Conservation (phyloP, 1,140 invertebrate genomes). For the Eubasilissa regina region DNA sequence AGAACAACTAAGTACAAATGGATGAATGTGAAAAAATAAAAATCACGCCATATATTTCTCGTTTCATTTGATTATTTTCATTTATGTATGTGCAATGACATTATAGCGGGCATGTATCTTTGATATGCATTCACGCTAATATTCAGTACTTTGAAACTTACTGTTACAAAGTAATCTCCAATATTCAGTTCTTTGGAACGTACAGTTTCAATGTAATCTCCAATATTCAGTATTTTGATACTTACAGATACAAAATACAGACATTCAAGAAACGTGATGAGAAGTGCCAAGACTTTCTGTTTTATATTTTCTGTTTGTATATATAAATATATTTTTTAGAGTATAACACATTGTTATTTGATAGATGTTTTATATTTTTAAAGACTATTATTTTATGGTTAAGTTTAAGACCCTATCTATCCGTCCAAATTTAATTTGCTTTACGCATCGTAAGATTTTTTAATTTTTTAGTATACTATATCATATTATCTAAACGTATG, state of each 20-base stretch:
- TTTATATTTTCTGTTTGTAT: slow-evolving; percentile 54
- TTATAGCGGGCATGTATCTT: too few relatives aligned
- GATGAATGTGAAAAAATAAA: too few relatives aligned
- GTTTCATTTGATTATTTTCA: too few relatives aligned
- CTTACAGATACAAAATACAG: background rate
- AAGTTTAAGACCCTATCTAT: slow-evolving; percentile 18
- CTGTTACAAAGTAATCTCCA: background rate
- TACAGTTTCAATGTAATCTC: background rate
- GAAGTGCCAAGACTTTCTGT: slow-evolving; percentile 58
- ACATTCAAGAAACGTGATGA: slow-evolving; percentile 57
- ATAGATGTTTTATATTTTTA: slow-evolving; percentile 44
- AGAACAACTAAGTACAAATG: too few relatives aligned
- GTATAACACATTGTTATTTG: slow-evolving; percentile 1
- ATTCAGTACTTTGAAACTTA: slow-evolving; percentile 2
- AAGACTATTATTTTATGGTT: background rate
- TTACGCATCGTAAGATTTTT: background rate
- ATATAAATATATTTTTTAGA: slow-evolving; percentile 46
- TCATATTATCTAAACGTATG: background rate
- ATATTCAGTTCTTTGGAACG: background rate
- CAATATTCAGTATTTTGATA: slow-evolving; percentile 4
- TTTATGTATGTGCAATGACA: too few relatives aligned
- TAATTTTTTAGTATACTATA: background rate
- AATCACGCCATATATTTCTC: too few relatives aligned
- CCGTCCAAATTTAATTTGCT: slow-evolving; percentile 20
- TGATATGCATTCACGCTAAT: background rate